phyloP scores from a whole-genome alignment of 30 jellyfish, hydroid and myxozoan species.

The Turritopsis rubra region DNA sequence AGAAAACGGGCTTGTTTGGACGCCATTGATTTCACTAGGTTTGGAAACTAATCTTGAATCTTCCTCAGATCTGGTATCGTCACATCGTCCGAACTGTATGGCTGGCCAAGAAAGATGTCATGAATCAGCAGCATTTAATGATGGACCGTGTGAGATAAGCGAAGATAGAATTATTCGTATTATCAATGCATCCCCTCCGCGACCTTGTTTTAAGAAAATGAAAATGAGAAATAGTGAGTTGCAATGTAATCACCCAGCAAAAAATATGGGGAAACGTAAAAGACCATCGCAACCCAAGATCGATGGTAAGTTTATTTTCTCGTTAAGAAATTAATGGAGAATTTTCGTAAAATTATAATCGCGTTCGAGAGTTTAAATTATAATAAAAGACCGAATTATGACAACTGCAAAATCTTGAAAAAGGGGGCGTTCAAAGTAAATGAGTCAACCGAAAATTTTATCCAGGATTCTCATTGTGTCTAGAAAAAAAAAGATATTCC shows the following conservation, averaged over 20 bases:
- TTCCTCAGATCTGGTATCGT: too few relatives aligned
- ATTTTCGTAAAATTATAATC: too few relatives aligned
- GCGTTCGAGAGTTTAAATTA: too few relatives aligned
- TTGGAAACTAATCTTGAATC: neutral
- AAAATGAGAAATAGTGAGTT: neutral
- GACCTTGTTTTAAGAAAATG: neutral
- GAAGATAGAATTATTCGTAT: neutral
- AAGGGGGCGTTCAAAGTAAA: neutral
- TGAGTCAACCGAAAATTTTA: neutral
- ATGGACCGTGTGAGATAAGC: neutral
- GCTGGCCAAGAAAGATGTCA: neutral
- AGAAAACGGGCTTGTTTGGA: conserved; percentile 23
- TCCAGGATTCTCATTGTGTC: neutral
- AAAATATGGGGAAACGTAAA: neutral
- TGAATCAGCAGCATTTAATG: neutral
- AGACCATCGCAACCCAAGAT: neutral
- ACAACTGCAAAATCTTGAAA: neutral
- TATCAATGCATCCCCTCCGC: neutral
- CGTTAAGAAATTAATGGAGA: neutral
- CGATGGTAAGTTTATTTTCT: neutral
- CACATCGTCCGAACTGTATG: too few relatives aligned
- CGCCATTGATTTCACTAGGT: neutral
- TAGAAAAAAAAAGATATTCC: too few relatives aligned
- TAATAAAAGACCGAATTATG: neutral
- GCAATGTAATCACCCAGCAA: neutral